phyloP scores from a whole-genome alignment of 2,113 vertebrate species.

The Peromyscus polionotus region DNA sequence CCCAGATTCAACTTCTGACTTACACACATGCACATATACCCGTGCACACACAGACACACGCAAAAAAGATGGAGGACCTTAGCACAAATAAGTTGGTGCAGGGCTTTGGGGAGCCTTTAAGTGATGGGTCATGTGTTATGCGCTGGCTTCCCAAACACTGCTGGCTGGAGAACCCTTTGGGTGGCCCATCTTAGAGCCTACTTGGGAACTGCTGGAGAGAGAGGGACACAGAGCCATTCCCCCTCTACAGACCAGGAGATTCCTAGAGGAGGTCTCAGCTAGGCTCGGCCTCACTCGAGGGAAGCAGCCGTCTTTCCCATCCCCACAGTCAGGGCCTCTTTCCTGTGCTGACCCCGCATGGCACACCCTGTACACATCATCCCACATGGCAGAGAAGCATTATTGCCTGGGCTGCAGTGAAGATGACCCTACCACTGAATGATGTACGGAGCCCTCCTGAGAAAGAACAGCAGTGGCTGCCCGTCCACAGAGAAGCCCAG shows the following conservation, averaged over 20 bases:
- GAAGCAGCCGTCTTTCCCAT: not conserved
- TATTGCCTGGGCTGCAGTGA: not conserved
- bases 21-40: not conserved
- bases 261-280: not conserved
- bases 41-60: not conserved
- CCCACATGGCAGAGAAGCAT: not conserved
- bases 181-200: not conserved
- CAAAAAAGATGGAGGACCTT: not conserved
- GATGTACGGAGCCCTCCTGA: not conserved
- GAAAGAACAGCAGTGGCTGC: not conserved
- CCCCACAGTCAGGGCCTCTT: not conserved
- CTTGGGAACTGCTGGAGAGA: not conserved
- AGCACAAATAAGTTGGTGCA: not conserved
- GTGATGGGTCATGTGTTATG: accelerated
- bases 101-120: not conserved
- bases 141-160: not conserved
- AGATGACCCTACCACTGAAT: not conserved
- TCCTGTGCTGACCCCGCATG: not conserved
- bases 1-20: not conserved
- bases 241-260: not conserved
- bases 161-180: not conserved
- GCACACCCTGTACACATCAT: not conserved
- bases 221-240: not conserved
- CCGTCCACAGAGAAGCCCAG: not conserved
- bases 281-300: not conserved